Evolutionary conservation across 1,140 invertebrate genomes (phyloP), one percentile per base, ranked within the genome.

Genomic region (Heliothis subflexa): DNA sequence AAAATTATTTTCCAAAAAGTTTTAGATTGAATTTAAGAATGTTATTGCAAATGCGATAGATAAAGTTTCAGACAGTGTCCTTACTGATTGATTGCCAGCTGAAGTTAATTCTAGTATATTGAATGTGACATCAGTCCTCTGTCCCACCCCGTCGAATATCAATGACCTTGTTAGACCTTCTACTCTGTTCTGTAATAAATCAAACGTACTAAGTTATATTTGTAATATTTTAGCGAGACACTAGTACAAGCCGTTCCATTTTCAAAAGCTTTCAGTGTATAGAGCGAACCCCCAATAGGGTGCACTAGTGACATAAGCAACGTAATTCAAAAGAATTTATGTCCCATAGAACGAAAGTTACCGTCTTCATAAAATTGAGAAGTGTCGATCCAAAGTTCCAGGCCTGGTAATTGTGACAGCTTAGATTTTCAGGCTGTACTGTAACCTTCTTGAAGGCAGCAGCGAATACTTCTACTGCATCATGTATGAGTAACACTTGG

Each of bases 121-220:
- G 57, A 99, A 91, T 75, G 96, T 94, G 83, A 98, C 97, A 86
- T 98, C 96, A 33, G 96, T 97, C 81, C 98, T 95, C 84, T 97
- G 97, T 59, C 98, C 98, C 84, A 97, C 95, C 11, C 97, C 96
- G 91, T 99, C 97, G 89, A 99, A 99, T 82, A 96, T 96, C 59
- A 99, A 96, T 25, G 96, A 90, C 59, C 98, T 97, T 11, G 98
- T 98, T 47, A 99, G 87, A 2, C 98, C 98, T 87, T 96, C 93
- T 61, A 97, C 73, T 78, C 86, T 90, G 68, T 89, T 92, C 91
- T 94, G 74, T 54, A 91, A 92, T 3, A 18, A 47, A 16, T 47
- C 16, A 66, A 47, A 66, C 40, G 52, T 49, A 12, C 64, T 40
- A 25, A 25, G 21, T 25, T 25, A 25, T 25, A 25, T 25, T 2